Evolutionary conservation across 1,140 invertebrate genomes (phyloP), one percentile per base, ranked within the genome.

Genomic region (Ceratina australensis): DNA sequence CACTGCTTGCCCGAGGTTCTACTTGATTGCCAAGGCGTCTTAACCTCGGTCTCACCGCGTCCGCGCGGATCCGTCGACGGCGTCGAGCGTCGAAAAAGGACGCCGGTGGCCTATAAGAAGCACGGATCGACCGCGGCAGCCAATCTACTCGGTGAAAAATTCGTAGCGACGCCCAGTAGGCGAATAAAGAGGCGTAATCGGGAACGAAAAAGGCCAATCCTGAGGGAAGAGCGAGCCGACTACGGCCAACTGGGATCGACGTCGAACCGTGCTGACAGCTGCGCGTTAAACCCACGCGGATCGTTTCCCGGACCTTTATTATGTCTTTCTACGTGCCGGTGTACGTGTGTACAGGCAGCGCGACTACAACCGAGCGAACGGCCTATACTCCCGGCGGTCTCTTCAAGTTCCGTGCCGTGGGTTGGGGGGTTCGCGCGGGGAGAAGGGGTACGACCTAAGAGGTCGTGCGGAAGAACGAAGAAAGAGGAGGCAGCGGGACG

Each of bases 11-110:
- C 88, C 89, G 87, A 92, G 90, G 91, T 92, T 92, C 91, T 92
- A 92, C 91, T 92, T 92, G 91, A 92, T 92, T 92, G 91, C 91
- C 89, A 87, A 90, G 90, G 91, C 90, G 90, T 91, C 91, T 92
- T 92, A 91, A 91, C 90, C 91, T 91, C 90, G 87, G 86, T 87
- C 87, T 77, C 82, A 71, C 5, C 28, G 5, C 5, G 33, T 42
- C 87, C 83, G 84, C 85, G 86, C 83, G 88, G 85, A 85, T 60
- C 59, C 64, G 10, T 64, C 20, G 65, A 15, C 52, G 52, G 7
- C n/a, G 16, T n/a, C 10, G 47, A 5, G 28, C n/a, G 3, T 15
- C 68, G 72, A 78, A 78, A 65, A 78, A 77, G 42, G 57, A 54
- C 0, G 22, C n/a, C 15, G 26, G 26, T 59, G 50, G 77, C 89